Evolutionary conservation across 2,797 vertebrate species (phyloP), one percentile per base, ranked within the genome.

Genomic region (Monodelphis domestica): DNA sequence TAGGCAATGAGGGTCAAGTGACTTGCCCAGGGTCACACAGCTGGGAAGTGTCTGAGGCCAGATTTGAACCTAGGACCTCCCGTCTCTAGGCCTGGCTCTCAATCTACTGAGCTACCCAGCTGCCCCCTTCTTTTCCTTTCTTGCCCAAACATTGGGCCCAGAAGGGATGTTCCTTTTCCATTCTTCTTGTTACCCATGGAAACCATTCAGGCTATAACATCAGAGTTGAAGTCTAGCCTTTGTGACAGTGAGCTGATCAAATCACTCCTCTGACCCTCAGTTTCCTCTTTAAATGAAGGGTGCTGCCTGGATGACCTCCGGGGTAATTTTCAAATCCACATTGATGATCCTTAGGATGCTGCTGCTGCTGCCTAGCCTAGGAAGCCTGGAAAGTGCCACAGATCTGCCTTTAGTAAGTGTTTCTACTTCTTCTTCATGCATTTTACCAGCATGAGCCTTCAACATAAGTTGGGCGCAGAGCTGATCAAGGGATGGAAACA

Each of bases 71-170:
- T n/a, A n/a, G n/a, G n/a, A n/a, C n/a, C n/a, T n/a, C n/a, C n/a
- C n/a, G n/a, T n/a, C n/a, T n/a, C n/a, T n/a, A n/a, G n/a, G n/a
- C n/a, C n/a, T n/a, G n/a, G n/a, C n/a, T n/a, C n/a, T n/a, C n/a
- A n/a, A n/a, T n/a, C n/a, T n/a, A n/a, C n/a, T n/a, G n/a, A n/a
- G n/a, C n/a, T n/a, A n/a, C n/a, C n/a, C n/a, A n/a, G n/a, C n/a
- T n/a, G n/a, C n/a, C n/a, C 55, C 84, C 95, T 33, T 91, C 56
- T 57, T 90, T 94, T 89, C 53, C 87, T 33, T 94, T 89, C 26
- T 38, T 95, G 2, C 53, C 94, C 87, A 95, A 7, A 55, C 63
- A 24, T 53, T 90, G 63, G 33, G 15, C 26, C 38, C 17, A 38
- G 21, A 17, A 78, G 33, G 7, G 38, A 5, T 5, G 3, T 50